Conservation (phyloP, 2,113 vertebrate species). For the Oenanthe melanoleuca region DNA sequence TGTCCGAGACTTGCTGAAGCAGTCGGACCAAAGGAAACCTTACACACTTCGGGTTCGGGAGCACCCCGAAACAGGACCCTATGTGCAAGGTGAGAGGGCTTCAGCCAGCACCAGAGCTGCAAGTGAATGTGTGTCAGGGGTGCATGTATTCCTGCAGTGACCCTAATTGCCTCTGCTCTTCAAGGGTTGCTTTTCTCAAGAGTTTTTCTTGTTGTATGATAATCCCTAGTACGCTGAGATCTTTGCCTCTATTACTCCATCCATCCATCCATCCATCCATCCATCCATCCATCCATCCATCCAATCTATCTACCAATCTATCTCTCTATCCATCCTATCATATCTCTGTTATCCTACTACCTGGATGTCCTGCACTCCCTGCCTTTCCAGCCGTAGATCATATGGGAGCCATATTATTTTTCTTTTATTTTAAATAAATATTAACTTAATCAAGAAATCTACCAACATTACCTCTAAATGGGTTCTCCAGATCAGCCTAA, state of each 20-base stretch:
- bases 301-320: no score
- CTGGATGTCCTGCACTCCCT: background rate
- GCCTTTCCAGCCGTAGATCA: background rate
- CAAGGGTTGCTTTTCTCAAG: background rate
- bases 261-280: no score
- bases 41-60: slow-evolving; percentile 72
- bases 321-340: no score
- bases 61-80: slow-evolving; percentile 90
- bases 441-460: background rate
- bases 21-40: slow-evolving; percentile 83
- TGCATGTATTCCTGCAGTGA: background rate
- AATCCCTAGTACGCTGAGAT: background rate
- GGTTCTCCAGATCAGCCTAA: background rate
- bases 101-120: background rate
- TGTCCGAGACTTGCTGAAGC: slow-evolving; percentile 88
- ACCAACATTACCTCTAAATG: background rate
- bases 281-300: no score
- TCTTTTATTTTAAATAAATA: background rate
- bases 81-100: slow-evolving; percentile 88
- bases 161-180: background rate
- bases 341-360: background rate
- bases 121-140: background rate
- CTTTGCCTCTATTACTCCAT: background rate
- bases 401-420: background rate
- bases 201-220: background rate